A percentile compares a stretch with the other conserved stretches of the same genome.
Evolutionary conservation across 2,888 invertebrate genomes (phyloP).

Genomic region (Drosophila lacicola): DNA sequence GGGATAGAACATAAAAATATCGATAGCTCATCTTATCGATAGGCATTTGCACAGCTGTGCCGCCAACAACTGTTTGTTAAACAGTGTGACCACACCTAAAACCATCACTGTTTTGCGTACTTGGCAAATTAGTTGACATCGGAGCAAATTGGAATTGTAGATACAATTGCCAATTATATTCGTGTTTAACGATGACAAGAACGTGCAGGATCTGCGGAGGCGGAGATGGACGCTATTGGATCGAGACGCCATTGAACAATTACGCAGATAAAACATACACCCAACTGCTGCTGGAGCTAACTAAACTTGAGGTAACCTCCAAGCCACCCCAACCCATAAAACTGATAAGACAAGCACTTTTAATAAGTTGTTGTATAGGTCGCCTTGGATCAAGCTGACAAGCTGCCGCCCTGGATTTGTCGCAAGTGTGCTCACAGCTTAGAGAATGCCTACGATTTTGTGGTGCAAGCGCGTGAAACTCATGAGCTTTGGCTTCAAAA

Average conservation of each 20-base stretch:
- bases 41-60: conserved; percentile 19
- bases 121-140: conserved; percentile 15
- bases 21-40: conserved; percentile 14
- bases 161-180: conserved; percentile 14
- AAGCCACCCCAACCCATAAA: neutral
- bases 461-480: conserved; percentile 52
- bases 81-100: conserved; percentile 30
- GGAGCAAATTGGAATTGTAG: conserved; percentile 3
- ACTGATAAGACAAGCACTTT: conserved; percentile 20
- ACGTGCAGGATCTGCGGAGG: conserved; percentile 59
- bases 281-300: conserved; percentile 56
- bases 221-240: conserved; percentile 59
- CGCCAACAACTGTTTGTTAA: conserved; percentile 19
- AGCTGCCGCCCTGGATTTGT: conserved; percentile 63
- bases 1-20: neutral
- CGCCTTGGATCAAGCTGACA: conserved; percentile 32
- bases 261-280: conserved; percentile 62
- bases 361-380: conserved; percentile 29
- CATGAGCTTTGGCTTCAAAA: conserved; percentile 52
- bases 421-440: conserved; percentile 50
- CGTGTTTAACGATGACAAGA: conserved; percentile 45
- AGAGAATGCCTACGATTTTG: conserved; percentile 61
- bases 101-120: conserved; percentile 19
- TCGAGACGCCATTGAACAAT: conserved; percentile 55
- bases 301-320: conserved; percentile 52